These are phyloP conservation scores for Drosophila mayaguana DNA, from an alignment of 2,888 invertebrate species.

Conservation along the genomic window DNA sequence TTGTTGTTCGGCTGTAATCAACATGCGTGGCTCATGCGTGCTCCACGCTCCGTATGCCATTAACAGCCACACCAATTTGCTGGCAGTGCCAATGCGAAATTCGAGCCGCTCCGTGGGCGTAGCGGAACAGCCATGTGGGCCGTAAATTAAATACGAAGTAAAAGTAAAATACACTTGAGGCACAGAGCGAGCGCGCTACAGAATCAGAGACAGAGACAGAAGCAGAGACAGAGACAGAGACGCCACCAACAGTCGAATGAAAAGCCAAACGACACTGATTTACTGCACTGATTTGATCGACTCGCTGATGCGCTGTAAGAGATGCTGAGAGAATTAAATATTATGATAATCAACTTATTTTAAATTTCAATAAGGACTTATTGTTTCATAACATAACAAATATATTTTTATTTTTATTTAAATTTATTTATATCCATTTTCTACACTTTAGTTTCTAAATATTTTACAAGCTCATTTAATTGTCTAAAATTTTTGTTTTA, in stretches of 20 bases:
- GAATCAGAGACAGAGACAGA: no score
- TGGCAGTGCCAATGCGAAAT: constrained; percentile 24
- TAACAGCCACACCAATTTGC: constrained; percentile 49
- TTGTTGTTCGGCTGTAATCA: constrained; percentile 43
- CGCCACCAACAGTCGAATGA: background rate
- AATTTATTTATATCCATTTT: no score
- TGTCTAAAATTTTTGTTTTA: no score
- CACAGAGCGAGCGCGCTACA: constrained; percentile 11
- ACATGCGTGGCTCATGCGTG: constrained; percentile 42
- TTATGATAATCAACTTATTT: background rate
- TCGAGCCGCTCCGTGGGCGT: constrained; percentile 23
- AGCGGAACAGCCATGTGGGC: constrained; percentile 10
- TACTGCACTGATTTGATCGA: background rate
- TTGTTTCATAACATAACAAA: no score
- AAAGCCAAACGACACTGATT: constrained; percentile 1
- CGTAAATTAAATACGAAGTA: constrained; percentile 66
- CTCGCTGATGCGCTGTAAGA: background rate
- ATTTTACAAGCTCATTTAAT: no score
- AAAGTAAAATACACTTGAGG: constrained; percentile 67
- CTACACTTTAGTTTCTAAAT: no score
- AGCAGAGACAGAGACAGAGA: no score
- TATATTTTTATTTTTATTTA: no score
- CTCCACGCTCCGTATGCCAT: constrained; percentile 37
- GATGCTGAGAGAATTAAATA: background rate
- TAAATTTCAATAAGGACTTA: no score